Percentiles rank a stretch among this genome's conserved stretches.
Evolutionary conservation across 2,113 vertebrate species (phyloP).

Genomic region (Austrofundulus limnaeus): DNA sequence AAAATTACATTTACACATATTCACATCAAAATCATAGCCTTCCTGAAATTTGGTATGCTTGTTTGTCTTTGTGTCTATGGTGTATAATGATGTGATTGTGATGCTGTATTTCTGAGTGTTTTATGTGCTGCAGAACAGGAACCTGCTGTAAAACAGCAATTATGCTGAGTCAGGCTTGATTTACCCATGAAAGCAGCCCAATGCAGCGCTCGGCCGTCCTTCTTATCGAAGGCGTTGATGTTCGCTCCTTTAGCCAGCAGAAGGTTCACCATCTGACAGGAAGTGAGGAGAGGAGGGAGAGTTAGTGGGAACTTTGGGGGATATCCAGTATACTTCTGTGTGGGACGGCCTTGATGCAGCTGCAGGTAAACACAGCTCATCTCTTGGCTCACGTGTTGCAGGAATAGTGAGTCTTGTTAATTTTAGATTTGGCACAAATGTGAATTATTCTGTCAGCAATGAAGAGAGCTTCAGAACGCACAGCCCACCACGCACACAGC

Average conservation of each 20-base stretch:
- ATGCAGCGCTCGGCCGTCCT: constrained; percentile 93
- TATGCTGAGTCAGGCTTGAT: too few relatives aligned
- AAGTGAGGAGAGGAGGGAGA: neutral
- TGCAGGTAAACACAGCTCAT: constrained; percentile 33
- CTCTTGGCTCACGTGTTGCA: constrained; percentile 31
- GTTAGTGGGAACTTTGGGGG: neutral
- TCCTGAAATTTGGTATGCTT: too few relatives aligned
- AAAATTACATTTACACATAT: too few relatives aligned
- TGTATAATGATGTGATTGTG: too few relatives aligned
- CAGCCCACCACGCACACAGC: constrained; percentile 30
- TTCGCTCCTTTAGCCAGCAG: constrained; percentile 94
- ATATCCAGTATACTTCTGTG: constrained; percentile 10
- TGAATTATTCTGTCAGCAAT: constrained; percentile 30
- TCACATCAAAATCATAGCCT: too few relatives aligned
- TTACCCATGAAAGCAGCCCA: constrained; percentile 98
- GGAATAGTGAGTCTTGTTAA: constrained; percentile 40
- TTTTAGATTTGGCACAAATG: constrained; percentile 32
- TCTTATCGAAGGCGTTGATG: constrained; percentile 98
- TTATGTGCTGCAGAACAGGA: too few relatives aligned
- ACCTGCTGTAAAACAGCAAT: too few relatives aligned
- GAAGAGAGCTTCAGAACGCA: too few relatives aligned
- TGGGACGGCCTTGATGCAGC: constrained; percentile 50
- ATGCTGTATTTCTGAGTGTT: too few relatives aligned
- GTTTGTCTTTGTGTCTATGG: too few relatives aligned
- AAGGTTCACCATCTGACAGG: constrained; percentile 90